phyloP scores from a whole-genome alignment of 2,113 vertebrate genomes.

The Chloroceryle aenea region DNA sequence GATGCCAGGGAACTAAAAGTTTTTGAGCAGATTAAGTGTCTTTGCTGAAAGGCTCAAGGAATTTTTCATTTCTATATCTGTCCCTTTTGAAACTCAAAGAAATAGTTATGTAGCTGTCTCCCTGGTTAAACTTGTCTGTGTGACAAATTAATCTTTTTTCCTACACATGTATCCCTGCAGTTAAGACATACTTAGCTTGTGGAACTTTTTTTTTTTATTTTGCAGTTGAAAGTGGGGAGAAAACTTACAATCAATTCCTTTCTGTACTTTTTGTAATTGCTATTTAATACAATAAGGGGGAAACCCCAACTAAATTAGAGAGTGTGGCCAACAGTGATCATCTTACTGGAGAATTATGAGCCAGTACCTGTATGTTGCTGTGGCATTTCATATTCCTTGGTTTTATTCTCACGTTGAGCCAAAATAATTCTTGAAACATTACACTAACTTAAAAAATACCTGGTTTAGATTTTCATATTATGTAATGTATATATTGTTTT shows the following conservation, averaged over 20 bases:
- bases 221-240: background rate
- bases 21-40: constrained; percentile 2
- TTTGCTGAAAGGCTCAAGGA: background rate
- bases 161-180: background rate
- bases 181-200: background rate
- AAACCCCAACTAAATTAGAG: background rate
- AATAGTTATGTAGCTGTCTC: background rate
- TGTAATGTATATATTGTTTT: background rate
- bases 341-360: constrained; percentile 41
- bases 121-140: background rate
- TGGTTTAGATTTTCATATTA: background rate
- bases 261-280: background rate
- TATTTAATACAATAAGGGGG: background rate
- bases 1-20: background rate
- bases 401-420: background rate
- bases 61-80: background rate
- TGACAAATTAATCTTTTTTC: background rate
- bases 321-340: background rate
- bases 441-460: background rate
- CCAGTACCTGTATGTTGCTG: background rate
- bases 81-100: background rate
- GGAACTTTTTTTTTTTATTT: background rate
- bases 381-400: background rate
- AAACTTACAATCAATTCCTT: background rate
- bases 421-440: background rate